These are phyloP conservation scores for Clarias batrachus DNA, from an alignment of 2,113 vertebrate genomes.

Conservation along the genomic window DNA sequence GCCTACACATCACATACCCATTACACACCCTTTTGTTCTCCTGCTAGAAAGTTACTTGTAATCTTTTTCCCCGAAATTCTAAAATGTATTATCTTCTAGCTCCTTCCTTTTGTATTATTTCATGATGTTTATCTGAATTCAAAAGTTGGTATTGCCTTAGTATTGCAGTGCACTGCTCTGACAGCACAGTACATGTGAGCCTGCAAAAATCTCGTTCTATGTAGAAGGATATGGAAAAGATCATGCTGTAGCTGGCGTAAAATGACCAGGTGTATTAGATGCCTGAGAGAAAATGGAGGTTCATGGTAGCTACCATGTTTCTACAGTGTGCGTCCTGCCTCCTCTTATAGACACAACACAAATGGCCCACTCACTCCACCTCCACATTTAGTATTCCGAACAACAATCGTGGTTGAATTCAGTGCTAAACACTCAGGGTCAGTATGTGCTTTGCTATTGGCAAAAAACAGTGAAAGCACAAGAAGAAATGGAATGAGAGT, in stretches of 20 bases:
- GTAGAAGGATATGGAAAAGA: neutral
- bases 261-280: neutral
- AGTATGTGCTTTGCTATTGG: neutral
- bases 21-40: neutral
- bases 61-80: neutral
- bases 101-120: neutral
- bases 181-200: neutral
- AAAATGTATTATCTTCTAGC: neutral
- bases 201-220: neutral
- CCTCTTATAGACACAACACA: neutral
- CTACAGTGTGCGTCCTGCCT: neutral
- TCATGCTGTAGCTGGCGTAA: neutral
- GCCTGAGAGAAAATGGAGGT: neutral
- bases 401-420: neutral
- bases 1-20: neutral
- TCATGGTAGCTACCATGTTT: neutral
- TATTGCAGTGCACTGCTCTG: neutral
- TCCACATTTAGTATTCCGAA: neutral
- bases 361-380: neutral
- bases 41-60: neutral
- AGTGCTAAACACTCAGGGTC: neutral
- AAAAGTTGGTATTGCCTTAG: neutral
- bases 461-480: neutral
- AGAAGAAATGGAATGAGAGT: neutral
- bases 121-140: neutral